These are phyloP conservation scores for Trichosurus vulpecula DNA, from an alignment of 2,797 vertebrate species.

Conservation along the genomic window DNA sequence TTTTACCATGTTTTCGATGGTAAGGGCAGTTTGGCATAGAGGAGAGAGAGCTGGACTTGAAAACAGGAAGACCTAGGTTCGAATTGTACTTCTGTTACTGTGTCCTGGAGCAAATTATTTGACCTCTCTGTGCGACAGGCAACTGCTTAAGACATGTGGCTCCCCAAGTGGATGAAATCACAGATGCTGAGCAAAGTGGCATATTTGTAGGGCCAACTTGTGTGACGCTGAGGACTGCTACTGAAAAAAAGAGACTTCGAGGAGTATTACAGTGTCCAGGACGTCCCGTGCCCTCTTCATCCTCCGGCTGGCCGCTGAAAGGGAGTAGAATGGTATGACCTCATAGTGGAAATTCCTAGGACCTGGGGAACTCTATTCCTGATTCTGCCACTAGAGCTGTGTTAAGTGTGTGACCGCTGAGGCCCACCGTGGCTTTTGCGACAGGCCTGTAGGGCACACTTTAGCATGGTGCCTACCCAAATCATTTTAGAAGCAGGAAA, in stretches of 20 bases:
- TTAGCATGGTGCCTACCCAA: neutral
- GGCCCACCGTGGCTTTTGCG: neutral
- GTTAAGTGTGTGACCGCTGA: neutral
- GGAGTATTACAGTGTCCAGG: neutral
- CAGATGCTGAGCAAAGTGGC: neutral
- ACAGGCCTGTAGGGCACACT: neutral
- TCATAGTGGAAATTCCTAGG: neutral
- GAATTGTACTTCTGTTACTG: neutral
- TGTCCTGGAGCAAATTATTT: neutral
- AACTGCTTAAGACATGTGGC: neutral
- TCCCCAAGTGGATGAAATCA: neutral
- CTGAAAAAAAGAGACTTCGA: neutral
- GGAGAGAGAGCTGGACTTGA: neutral
- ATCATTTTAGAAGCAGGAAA: neutral
- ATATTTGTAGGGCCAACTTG: neutral
- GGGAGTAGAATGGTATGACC: neutral
- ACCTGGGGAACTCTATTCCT: neutral
- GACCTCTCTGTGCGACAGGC: neutral
- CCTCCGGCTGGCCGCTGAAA: neutral
- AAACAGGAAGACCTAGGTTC: neutral
- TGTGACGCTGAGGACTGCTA: neutral
- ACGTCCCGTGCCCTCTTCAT: neutral
- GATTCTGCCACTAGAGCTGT: neutral
- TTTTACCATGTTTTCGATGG: neutral
- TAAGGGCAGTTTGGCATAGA: neutral